A percentile compares a stretch with the other conserved stretches of the same genome.
These are phyloP conservation scores for Anodontia alba DNA, from an alignment of 2,888 invertebrate species.

Conservation along the genomic window DNA sequence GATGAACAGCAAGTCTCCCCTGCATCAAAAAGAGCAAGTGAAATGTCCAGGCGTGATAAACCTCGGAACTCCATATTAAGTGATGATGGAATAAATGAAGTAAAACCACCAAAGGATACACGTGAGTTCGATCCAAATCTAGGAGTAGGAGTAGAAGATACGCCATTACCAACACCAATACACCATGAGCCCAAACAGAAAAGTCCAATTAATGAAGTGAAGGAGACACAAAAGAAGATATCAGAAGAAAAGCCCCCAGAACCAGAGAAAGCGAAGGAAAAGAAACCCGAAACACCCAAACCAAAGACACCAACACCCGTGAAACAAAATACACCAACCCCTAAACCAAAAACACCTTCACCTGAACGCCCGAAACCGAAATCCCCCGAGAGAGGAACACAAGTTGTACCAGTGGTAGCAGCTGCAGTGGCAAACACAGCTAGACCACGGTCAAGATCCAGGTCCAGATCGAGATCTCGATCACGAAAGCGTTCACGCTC, in stretches of 20 bases:
- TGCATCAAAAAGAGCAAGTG: background rate
- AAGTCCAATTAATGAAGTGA: background rate
- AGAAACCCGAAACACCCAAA: conserved; percentile 21
- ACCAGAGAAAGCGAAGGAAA: background rate
- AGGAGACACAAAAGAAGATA: background rate
- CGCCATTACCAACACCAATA: background rate
- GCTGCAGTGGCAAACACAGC: conserved; percentile 42
- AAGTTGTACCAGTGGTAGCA: conserved; percentile 41
- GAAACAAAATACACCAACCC: background rate
- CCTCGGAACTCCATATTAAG: background rate
- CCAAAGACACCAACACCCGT: background rate
- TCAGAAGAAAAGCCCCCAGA: conserved; percentile 12
- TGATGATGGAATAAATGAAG: conserved; percentile 29
- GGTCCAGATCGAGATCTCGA: conserved; percentile 29
- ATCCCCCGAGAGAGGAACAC: conserved; percentile 14
- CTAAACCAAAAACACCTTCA: conserved; percentile 8
- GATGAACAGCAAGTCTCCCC: conserved; percentile 15
- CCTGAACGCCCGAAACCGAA: background rate
- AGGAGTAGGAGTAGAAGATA: conserved; percentile 47
- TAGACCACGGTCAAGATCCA: background rate
- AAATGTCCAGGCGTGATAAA: background rate
- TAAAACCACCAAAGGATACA: conserved; percentile 53
- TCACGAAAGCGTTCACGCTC: conserved; percentile 23
- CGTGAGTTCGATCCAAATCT: conserved; percentile 57
- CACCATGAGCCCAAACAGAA: background rate